Evolutionary conservation across 2,113 vertebrate genomes (phyloP), one percentile per base, ranked within the genome.

Genomic region (Etheostoma spectabile): DNA sequence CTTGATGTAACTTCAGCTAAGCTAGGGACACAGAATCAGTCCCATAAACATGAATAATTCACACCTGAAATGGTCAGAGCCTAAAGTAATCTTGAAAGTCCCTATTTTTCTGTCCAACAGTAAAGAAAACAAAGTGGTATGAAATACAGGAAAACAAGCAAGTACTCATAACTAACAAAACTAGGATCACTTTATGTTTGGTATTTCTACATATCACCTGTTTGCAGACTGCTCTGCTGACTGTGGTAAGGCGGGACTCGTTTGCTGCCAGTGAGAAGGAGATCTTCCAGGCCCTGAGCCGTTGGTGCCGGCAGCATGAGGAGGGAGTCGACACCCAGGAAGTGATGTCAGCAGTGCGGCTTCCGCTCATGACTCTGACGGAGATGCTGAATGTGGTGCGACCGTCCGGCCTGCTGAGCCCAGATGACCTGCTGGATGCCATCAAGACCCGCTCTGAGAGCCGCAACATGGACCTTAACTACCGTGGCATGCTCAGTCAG

Each of bases 381-480:
- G 98, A 99, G 77, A 96, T 99, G 86, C 93, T 99, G 77, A 99
- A 99, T 48, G 96, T 99, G 80, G 98, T 99, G 71, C 95, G 98
- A 49, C 98, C 97, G 21, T 97, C 98, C 0, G 96, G 96, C 52
- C 93, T 99, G 4, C 88, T 99, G 89, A 98, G 96, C 87, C 97
- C 98, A 0, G 98, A 99, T 75, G 95, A 98, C 85, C 97, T 99
- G 91, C 93, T 99, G 77, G 98, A 99, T 84, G 98, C 98, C 88
- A 99, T 99, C 86, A 99, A 99, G 96, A 96, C 96, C 30, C 97
- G 98, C 66, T 99, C 98, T 0, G 98, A 99, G 94, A 98, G 98
- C 94, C 96, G 98, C 19, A 97, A 99, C 91, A 99, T 99, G 98
- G 98, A 99, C 90, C 97, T 99, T 15, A 99, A 98, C 96, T 99